A percentile compares a stretch with the other conserved stretches of the same genome.
Evolutionary conservation across 2,113 vertebrate species (phyloP).

Genomic region (Tichodroma muraria): DNA sequence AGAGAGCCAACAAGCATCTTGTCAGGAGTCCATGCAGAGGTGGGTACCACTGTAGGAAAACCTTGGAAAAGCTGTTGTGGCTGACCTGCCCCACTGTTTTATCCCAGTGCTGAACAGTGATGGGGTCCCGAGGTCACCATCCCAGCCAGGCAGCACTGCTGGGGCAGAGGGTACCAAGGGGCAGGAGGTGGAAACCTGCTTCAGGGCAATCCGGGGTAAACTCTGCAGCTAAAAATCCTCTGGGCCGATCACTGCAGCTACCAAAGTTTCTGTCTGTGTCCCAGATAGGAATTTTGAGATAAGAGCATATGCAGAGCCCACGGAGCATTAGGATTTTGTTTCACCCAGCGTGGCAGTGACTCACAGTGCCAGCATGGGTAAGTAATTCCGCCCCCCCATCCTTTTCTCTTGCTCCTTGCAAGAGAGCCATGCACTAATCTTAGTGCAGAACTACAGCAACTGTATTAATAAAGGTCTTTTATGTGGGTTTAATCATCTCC

Average conservation of each 20-base stretch:
- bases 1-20: neutral
- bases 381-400: neutral
- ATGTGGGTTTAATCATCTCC: conserved; percentile 50
- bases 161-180: accelerated
- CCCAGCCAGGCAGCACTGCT: accelerated
- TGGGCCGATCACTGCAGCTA: neutral
- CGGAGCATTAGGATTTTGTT: neutral
- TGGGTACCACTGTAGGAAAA: neutral
- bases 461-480: conserved; percentile 39
- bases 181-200: neutral
- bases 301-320: neutral
- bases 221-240: neutral
- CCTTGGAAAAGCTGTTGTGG: neutral
- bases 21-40: neutral
- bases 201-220: neutral
- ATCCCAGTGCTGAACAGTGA: neutral
- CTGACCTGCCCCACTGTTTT: neutral
- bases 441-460: neutral
- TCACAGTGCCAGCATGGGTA: neutral
- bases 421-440: neutral
- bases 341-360: neutral
- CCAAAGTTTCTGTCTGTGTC: neutral
- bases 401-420: neutral
- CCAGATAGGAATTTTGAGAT: neutral
- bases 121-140: accelerated